Evolutionary conservation across 2,888 invertebrate genomes (phyloP), one percentile per base, ranked within the genome.

Genomic region (Autographa gamma): DNA sequence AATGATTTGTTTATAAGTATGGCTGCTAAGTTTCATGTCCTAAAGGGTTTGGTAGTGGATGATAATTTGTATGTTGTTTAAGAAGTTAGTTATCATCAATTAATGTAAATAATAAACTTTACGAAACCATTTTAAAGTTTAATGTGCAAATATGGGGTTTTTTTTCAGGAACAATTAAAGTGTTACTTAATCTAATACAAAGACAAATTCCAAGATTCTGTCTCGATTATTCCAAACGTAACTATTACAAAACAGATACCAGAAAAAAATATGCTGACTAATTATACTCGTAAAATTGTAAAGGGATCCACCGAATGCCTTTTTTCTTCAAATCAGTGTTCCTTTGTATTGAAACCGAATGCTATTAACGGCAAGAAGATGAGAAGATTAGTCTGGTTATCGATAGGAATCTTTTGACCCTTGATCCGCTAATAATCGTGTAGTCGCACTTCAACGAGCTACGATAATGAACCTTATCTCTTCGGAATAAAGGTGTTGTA

Each of bases 331-430:
- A 80, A 76, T 76, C 77, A 68, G 63, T 63, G 77, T 59, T 66
- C 74, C 76, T 85, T 84, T 84, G 82, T 86, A 69, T 76, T 76
- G 74, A 80, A 82, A 81, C 73, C 81, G 72, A 83, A 76, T 71
- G 73, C 76, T 67, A 82, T 84, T 83, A 83, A 71, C 73, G 77
- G 79, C 66, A 70, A 69, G 76, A 72, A 88, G 89, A 89, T 90
- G 82, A 81, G 79, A 74, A 88, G 90, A 90, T 90, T 89, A 88
- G 82, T 73, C 83, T 82, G 84, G 87, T 89, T 89, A 89, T 84
- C 89, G 92, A 93, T 93, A 92, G 84, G 79, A 86, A 93, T 92
- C 92, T 90, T 34, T 85, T 94, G 91, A 95, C 94, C 95, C 90
- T 81, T 93, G 93, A 87, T 87, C 93, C 84, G 86, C 87, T 93